Evolutionary conservation across 2,797 vertebrate species (phyloP).

Genomic region (Florisuga fusca): DNA sequence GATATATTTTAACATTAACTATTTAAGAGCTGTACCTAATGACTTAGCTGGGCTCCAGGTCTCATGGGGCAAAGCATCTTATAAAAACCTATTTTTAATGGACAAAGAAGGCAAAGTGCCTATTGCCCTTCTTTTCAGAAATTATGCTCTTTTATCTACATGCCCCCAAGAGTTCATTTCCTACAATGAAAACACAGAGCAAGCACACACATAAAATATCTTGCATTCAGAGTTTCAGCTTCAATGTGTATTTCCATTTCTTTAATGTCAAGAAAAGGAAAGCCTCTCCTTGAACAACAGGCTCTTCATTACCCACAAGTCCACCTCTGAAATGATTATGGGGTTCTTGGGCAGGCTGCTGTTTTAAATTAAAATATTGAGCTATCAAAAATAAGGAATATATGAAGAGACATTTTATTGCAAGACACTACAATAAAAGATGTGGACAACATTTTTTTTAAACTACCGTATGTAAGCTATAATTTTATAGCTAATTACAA

Average conservation of each 20-base stretch:
- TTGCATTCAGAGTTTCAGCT: neutral
- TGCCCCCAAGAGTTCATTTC: neutral
- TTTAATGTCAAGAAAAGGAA: neutral
- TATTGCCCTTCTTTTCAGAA: neutral
- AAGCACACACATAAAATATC: neutral
- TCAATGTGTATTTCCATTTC: neutral
- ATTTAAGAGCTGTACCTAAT: neutral
- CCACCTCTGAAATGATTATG: neutral
- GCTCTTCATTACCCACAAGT: neutral
- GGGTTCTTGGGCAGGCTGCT: neutral
- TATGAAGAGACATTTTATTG: neutral
- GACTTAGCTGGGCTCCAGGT: neutral
- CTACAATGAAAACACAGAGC: neutral
- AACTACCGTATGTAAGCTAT: neutral
- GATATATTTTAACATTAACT: neutral
- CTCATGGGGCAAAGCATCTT: neutral
- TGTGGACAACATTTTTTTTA: neutral
- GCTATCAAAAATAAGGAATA: neutral
- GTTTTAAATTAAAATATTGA: neutral
- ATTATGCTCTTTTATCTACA: neutral
- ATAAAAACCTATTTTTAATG: neutral
- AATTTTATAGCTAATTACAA: conserved; percentile 5
- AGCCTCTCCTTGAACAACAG: neutral
- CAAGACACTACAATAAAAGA: neutral
- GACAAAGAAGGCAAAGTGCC: neutral